Evolutionary conservation across 2,888 invertebrate genomes (phyloP).

Genomic region (Yponomeuta malinellus): DNA sequence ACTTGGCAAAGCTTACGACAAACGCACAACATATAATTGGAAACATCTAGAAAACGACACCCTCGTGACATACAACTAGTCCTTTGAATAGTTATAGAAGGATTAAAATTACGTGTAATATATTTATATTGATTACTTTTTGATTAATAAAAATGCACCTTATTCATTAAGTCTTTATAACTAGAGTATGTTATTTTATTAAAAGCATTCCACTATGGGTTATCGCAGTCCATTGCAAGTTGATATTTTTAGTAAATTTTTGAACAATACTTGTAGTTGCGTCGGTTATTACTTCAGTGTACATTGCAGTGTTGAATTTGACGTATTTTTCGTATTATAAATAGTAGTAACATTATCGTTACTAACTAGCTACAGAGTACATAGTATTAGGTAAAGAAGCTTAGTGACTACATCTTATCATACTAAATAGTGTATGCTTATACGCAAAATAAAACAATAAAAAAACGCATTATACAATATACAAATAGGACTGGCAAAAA

Average conservation of each 20-base stretch:
- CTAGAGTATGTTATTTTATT: conserved; percentile 50
- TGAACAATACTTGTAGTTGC: conserved; percentile 12
- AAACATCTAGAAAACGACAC: conserved; percentile 67
- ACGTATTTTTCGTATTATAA: conserved; percentile 6
- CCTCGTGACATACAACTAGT: conserved; percentile 57
- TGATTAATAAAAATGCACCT: conserved; percentile 68
- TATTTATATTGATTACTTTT: conserved; percentile 27
- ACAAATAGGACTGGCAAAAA: conserved; percentile 51
- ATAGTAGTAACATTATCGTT: conserved; percentile 39
- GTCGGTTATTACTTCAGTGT: conserved; percentile 14
- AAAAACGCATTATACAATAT: conserved; percentile 39
- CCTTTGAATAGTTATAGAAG: conserved; percentile 59
- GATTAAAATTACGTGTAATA: conserved; percentile 52
- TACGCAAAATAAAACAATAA: conserved; percentile 58
- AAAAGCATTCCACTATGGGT: conserved; percentile 39
- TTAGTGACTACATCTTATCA: conserved; percentile 50
- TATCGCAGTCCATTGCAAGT: conserved; percentile 34
- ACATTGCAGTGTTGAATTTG: conserved; percentile 24
- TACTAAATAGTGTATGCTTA: conserved; percentile 55
- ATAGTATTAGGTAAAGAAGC: conserved; percentile 53
- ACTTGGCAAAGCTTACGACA: conserved; percentile 63
- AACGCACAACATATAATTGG: conserved; percentile 64
- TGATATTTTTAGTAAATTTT: conserved; percentile 15
- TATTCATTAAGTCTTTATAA: conserved; percentile 48
- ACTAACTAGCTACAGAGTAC: conserved; percentile 55